phyloP scores from a whole-genome alignment of 2,888 invertebrate genomes.

The Chrysolina haemoptera region DNA sequence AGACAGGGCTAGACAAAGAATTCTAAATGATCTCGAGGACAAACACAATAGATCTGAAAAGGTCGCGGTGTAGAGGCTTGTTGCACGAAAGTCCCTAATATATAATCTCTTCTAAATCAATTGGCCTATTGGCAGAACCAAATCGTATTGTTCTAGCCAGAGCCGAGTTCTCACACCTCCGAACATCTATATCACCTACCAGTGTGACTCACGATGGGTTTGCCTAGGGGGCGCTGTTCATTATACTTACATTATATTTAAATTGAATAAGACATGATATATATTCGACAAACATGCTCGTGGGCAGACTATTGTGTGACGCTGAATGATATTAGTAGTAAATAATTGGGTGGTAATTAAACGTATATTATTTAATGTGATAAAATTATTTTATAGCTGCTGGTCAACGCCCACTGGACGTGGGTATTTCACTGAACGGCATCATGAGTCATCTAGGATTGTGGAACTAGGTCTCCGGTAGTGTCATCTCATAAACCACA shows the following conservation, averaged over 20 bases:
- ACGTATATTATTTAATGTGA: slow-evolving; percentile 36
- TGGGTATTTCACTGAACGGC: slow-evolving; percentile 21
- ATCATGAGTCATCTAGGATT: slow-evolving; percentile 25
- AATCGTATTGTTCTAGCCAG: slow-evolving; percentile 20
- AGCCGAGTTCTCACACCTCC: slow-evolving; percentile 64
- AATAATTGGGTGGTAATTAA: slow-evolving; percentile 48
- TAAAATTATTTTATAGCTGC: slow-evolving; percentile 35
- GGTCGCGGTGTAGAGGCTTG: no score
- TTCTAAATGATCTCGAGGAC: no score
- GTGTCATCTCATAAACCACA: slow-evolving; percentile 17
- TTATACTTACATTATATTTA: slow-evolving; percentile 68
- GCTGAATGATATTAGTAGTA: slow-evolving; percentile 55
- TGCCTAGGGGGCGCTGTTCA: slow-evolving; percentile 67
- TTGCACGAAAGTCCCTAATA: no score
- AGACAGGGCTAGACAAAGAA: no score
- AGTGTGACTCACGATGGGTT: slow-evolving; percentile 68
- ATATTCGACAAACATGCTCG: slow-evolving; percentile 54
- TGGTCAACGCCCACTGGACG: slow-evolving; percentile 28
- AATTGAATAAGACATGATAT: slow-evolving; percentile 67
- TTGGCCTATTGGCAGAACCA: slow-evolving; percentile 1
- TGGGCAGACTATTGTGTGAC: slow-evolving; percentile 49
- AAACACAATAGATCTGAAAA: no score
- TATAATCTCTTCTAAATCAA: background rate
- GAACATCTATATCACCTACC: slow-evolving; percentile 68
- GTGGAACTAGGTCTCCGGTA: slow-evolving; percentile 24